Evolutionary conservation across 2,888 invertebrate genomes (phyloP).

Genomic region (Cephus nigrinus): DNA sequence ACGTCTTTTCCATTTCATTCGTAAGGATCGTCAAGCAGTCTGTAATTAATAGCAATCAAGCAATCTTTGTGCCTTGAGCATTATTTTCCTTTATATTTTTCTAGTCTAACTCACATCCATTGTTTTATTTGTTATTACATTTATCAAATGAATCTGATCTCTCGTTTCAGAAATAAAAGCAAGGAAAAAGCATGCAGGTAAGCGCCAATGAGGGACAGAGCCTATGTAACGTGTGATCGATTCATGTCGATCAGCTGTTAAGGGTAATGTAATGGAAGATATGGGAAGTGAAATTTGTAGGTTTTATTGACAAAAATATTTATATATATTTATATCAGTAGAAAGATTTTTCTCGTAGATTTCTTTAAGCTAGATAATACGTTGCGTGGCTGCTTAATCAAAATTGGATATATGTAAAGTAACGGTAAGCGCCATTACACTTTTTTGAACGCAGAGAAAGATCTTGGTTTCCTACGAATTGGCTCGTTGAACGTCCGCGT

Average conservation of each 20-base stretch:
- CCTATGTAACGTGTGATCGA: background rate
- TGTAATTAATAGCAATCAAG: background rate
- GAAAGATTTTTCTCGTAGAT: background rate
- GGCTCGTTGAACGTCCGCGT: constrained; percentile 92
- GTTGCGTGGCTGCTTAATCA: background rate
- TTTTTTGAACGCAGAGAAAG: constrained; percentile 75
- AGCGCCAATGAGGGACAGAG: constrained; percentile 37
- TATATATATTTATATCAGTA: background rate
- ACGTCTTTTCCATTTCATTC: background rate
- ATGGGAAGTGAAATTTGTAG: background rate
- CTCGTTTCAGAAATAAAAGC: constrained; percentile 77
- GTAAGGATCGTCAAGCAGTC: background rate
- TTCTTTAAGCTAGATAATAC: background rate
- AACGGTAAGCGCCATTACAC: background rate
- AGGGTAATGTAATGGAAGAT: background rate
- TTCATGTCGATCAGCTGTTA: background rate
- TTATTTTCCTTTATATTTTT: background rate
- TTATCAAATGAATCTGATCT: constrained; percentile 3
- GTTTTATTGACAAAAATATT: background rate
- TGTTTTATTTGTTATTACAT: background rate
- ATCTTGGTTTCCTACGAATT: constrained; percentile 89
- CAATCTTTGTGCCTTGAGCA: background rate
- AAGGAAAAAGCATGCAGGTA: constrained; percentile 79
- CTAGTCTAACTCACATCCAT: background rate
- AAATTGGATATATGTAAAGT: background rate